phyloP scores from a whole-genome alignment of 2,113 vertebrate genomes.

The Phalacrocorax aristotelis region DNA sequence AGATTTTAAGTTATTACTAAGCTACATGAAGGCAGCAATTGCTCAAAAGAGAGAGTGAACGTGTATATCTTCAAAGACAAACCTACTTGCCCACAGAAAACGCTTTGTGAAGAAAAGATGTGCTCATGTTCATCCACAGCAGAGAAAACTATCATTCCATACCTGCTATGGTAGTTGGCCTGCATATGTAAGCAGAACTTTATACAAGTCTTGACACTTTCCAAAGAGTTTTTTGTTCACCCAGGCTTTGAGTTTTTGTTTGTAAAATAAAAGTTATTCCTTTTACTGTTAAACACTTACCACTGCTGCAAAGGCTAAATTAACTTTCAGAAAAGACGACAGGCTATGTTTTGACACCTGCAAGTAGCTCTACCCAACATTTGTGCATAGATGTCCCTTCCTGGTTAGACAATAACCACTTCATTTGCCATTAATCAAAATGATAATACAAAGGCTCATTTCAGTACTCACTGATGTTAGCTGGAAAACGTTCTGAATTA shows the following conservation, averaged over 20 bases:
- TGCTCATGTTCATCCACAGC: not conserved
- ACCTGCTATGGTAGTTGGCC: not conserved
- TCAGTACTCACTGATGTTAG: not conserved
- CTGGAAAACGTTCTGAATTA: not conserved
- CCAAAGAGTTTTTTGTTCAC: not conserved
- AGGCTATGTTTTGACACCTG: not conserved
- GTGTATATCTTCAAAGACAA: not conserved
- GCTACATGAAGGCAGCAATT: not conserved
- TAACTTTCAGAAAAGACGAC: not conserved
- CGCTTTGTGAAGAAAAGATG: not conserved
- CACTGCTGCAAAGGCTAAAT: not conserved
- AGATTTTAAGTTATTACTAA: not conserved
- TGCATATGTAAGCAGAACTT: not conserved
- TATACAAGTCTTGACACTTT: not conserved
- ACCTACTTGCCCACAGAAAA: not conserved
- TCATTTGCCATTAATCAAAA: not conserved
- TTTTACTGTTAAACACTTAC: not conserved
- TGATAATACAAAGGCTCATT: not conserved
- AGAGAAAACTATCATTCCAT: not conserved
- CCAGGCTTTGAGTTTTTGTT: not conserved
- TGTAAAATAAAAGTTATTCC: not conserved
- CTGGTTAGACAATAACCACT: not conserved
- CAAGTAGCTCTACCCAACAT: not conserved
- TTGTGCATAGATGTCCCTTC: accelerated
- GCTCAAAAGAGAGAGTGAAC: not conserved